These are phyloP conservation scores for Mirounga angustirostris DNA, from an alignment of 2,113 vertebrate species.

Conservation along the genomic window DNA sequence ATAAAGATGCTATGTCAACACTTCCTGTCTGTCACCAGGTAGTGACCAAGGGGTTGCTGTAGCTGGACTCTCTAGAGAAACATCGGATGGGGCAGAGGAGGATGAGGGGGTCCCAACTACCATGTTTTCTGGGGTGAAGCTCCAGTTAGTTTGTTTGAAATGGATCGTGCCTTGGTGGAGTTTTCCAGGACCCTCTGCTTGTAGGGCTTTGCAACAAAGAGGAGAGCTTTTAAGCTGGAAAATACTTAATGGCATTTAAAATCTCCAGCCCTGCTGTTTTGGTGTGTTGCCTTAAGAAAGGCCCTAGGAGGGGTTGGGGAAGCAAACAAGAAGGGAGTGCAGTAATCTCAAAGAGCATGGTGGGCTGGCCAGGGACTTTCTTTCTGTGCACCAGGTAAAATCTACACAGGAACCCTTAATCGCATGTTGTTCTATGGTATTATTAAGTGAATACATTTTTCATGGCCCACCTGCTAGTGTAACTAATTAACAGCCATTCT, in stretches of 20 bases:
- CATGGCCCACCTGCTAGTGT: constrained; percentile 88
- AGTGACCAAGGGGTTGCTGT: constrained; percentile 58
- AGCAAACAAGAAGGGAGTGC: neutral
- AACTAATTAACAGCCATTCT: constrained; percentile 90
- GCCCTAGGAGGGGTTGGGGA: neutral
- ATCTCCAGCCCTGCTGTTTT: constrained; percentile 17
- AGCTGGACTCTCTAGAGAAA: constrained; percentile 45
- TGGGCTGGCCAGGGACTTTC: neutral
- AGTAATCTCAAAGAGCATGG: neutral
- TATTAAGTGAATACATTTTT: constrained; percentile 85
- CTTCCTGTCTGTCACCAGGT: constrained; percentile 73
- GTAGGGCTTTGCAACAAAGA: constrained; percentile 17
- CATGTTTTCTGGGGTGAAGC: constrained; percentile 49
- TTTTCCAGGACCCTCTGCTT: neutral
- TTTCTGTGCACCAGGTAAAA: constrained; percentile 59
- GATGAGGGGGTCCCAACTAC: constrained; percentile 40
- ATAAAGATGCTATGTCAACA: constrained; percentile 51
- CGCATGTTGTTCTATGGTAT: constrained; percentile 73
- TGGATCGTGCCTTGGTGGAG: neutral
- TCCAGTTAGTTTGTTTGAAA: constrained; percentile 64
- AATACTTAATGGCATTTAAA: constrained; percentile 52
- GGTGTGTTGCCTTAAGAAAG: neutral
- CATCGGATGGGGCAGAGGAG: constrained; percentile 46
- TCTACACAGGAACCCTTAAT: constrained; percentile 64
- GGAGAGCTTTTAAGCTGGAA: constrained; percentile 5